Evolutionary conservation across 2,888 invertebrate genomes (phyloP).

Genomic region (Axea sp.): DNA sequence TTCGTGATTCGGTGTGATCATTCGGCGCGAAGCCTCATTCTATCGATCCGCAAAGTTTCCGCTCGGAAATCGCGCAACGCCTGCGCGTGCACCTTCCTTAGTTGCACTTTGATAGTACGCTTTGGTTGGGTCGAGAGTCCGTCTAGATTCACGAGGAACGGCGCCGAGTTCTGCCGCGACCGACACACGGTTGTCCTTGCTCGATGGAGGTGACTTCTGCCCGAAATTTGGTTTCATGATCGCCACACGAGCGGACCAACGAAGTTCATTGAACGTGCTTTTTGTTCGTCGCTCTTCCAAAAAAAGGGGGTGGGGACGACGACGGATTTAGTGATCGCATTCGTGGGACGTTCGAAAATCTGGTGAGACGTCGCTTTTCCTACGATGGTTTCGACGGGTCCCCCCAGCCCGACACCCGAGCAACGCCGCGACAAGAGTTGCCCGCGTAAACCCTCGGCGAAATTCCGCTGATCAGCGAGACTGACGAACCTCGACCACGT

Average conservation of each 20-base stretch:
- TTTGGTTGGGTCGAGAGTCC: slow-evolving; percentile 39
- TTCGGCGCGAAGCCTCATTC: slow-evolving; percentile 45
- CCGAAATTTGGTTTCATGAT: slow-evolving; percentile 28
- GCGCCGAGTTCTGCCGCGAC: slow-evolving; percentile 12
- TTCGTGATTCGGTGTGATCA: slow-evolving; percentile 16
- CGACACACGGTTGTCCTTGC: slow-evolving; percentile 20
- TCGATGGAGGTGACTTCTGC: slow-evolving; percentile 8
- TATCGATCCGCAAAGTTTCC: slow-evolving; percentile 64
- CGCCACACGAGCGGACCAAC: slow-evolving; percentile 21
- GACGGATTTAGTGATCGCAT: slow-evolving; percentile 36
- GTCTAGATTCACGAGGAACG: slow-evolving; percentile 18
- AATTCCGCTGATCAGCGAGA: too few relatives aligned
- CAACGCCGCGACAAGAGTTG: too few relatives aligned
- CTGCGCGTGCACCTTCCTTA: slow-evolving; percentile 45
- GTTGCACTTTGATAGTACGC: slow-evolving; percentile 33
- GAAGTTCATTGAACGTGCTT: slow-evolving; percentile 31
- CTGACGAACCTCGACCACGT: too few relatives aligned
- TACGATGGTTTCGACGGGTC: too few relatives aligned
- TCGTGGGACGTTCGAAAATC: slow-evolving; percentile 19
- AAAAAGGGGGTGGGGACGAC: slow-evolving; percentile 47
- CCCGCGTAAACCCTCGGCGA: too few relatives aligned
- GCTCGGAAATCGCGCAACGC: slow-evolving; percentile 48
- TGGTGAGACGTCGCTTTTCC: too few relatives aligned
- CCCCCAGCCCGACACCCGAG: too few relatives aligned
- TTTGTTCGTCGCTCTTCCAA: slow-evolving; percentile 12